phyloP scores from a whole-genome alignment of 2,797 vertebrate genomes.

The Clangula hyemalis region DNA sequence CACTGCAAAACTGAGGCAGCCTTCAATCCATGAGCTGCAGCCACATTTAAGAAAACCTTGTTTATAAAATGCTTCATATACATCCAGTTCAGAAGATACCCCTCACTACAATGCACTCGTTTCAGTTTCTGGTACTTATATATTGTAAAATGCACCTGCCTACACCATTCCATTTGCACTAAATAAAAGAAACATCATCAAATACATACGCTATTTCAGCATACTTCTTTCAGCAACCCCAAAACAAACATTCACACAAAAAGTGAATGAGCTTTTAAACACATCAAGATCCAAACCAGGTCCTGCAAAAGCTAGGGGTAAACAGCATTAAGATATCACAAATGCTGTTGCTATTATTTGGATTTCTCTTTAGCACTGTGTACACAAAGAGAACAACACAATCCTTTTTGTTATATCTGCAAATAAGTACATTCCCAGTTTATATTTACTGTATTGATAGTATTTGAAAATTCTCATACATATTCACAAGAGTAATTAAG shows the following conservation, averaged over 20 bases:
- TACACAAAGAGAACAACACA: neutral
- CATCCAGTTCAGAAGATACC: neutral
- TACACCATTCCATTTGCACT: neutral
- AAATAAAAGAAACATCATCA: neutral
- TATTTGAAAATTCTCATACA: constrained; percentile 38
- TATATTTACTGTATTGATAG: neutral
- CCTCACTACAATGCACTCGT: neutral
- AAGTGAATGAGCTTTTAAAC: neutral
- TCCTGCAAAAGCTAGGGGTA: neutral
- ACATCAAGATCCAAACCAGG: neutral
- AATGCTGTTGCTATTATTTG: neutral
- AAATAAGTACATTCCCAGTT: neutral
- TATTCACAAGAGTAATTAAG: constrained; percentile 73
- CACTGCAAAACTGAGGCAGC: neutral
- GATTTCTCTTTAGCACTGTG: neutral
- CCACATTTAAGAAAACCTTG: neutral
- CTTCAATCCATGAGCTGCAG: neutral
- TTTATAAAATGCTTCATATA: neutral
- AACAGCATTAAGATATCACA: neutral
- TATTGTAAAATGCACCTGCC: neutral
- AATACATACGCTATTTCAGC: neutral
- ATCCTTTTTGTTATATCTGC: neutral
- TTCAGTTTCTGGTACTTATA: neutral
- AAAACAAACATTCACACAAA: neutral
- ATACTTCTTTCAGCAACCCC: neutral